Evolutionary conservation across 2,888 invertebrate genomes (phyloP), one percentile per base, ranked within the genome.

Genomic region (Salpingus planirostris): DNA sequence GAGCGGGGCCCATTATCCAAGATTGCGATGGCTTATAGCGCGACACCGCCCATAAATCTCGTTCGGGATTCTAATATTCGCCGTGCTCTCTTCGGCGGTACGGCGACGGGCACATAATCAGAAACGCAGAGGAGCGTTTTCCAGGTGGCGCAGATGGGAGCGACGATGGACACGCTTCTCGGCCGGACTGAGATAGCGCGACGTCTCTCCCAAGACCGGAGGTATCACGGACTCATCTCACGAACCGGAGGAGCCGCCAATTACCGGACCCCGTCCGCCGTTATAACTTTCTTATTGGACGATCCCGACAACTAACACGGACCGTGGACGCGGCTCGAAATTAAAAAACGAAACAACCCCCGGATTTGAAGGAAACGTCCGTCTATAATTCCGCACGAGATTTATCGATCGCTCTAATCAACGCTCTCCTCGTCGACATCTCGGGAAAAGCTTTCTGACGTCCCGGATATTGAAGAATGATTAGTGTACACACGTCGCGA

Each of bases 11-110:
- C 63, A 63, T 63, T 63, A 63, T 63, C 62, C 62, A 57, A 62
- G 62, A 62, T 62, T 62, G 63, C 62, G 53, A 62, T 58, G 60
- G 62, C 62, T 62, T 63, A 62, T 61, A 59, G 59, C 58, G 48
- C 55, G 59, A 62, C 60, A 59, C 52, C 52, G 58, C 47, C 58
- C 44, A 58, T 63, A 62, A 63, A 63, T 63, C 62, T 60, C 59
- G 46, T 59, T 59, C 57, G 59, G 58, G 58, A 56, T 56, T 59
- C 58, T 60, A 59, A 61, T 59, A 59, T 60, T 59, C 57, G 51
- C n/a, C n/a, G n/a, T n/a, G n/a, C 53, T 47, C 8, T 23, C 18
- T 18, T 5, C 18, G 43, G 36, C 41, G 46, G 45, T 47, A 44
- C 45, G 45, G 40, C 33, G 36, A 42, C 32, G 39, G 36, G 38